These are phyloP conservation scores for Crotophaga sulcirostris DNA, from an alignment of 2,113 vertebrate species.

Conservation along the genomic window DNA sequence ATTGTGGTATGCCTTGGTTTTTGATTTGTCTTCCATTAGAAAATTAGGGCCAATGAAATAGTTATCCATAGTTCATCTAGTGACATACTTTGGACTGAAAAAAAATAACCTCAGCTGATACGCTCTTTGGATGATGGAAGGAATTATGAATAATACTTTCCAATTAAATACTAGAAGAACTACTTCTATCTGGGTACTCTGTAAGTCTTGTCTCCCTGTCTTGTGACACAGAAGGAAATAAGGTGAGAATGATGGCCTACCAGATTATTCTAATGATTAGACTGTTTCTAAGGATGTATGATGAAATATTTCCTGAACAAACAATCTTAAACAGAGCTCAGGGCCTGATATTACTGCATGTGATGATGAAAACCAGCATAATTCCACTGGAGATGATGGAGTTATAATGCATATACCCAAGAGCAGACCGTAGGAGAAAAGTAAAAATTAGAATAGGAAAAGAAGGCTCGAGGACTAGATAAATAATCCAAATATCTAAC, in stretches of 20 bases:
- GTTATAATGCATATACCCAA: not conserved
- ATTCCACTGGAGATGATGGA: not conserved
- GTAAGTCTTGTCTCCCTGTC: not conserved
- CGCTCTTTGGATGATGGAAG: not conserved
- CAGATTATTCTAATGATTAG: not conserved
- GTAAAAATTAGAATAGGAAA: not conserved
- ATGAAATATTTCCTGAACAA: not conserved
- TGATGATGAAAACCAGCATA: not conserved
- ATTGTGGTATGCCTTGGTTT: not conserved
- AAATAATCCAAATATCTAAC: not conserved
- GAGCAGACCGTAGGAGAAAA: not conserved
- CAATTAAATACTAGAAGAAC: not conserved
- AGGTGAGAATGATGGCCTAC: not conserved
- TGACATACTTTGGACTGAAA: not conserved
- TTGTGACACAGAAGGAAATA: not conserved
- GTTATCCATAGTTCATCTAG: not conserved
- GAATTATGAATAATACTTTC: not conserved
- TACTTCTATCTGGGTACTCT: not conserved
- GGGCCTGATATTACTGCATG: rapidly evolving
- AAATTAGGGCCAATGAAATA: not conserved
- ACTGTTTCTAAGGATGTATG: not conserved
- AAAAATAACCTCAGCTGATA: not conserved
- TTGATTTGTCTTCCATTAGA: not conserved
- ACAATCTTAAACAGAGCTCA: not conserved
- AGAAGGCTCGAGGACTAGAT: not conserved